These are phyloP conservation scores for Perca schrenkii DNA, from an alignment of 2,113 vertebrate genomes.

Conservation along the genomic window DNA sequence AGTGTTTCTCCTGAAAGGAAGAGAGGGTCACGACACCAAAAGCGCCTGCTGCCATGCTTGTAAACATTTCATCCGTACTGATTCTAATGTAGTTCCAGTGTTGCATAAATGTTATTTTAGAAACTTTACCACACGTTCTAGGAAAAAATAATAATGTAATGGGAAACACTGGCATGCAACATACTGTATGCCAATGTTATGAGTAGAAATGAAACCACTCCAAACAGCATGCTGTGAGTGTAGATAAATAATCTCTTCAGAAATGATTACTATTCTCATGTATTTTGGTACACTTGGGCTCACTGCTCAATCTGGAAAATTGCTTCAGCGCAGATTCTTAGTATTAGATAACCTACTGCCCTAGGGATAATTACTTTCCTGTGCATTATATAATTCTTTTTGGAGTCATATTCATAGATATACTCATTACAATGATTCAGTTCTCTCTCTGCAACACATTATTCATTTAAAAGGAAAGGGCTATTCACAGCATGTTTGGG, in stretches of 20 bases:
- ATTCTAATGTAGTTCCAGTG: constrained; percentile 48
- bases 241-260: constrained; percentile 51
- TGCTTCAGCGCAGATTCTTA: constrained; percentile 36
- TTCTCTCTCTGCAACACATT: constrained; percentile 32
- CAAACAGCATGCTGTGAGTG: constrained; percentile 12
- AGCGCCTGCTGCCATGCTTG: constrained; percentile 28
- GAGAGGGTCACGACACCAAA: constrained; percentile 2
- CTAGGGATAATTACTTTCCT: constrained; percentile 55
- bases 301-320: constrained; percentile 52
- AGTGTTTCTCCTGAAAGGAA: constrained; percentile 43
- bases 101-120: constrained; percentile 45
- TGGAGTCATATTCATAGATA: constrained; percentile 53
- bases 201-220: constrained; percentile 30
- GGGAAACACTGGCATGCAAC: constrained; percentile 23
- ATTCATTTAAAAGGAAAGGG: constrained; percentile 54
- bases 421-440: constrained; percentile 52
- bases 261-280: constrained; percentile 43
- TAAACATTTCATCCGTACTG: constrained; percentile 55
- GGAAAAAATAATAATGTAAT: constrained; percentile 29
- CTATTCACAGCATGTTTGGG: constrained; percentile 40
- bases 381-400: constrained; percentile 57
- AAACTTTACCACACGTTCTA: neutral
- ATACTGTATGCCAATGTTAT: neutral
- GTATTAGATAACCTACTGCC: constrained; percentile 56
- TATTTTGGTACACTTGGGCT: constrained; percentile 47